phyloP scores from a whole-genome alignment of 2,113 vertebrate genomes.

The Ictalurus furcatus region DNA sequence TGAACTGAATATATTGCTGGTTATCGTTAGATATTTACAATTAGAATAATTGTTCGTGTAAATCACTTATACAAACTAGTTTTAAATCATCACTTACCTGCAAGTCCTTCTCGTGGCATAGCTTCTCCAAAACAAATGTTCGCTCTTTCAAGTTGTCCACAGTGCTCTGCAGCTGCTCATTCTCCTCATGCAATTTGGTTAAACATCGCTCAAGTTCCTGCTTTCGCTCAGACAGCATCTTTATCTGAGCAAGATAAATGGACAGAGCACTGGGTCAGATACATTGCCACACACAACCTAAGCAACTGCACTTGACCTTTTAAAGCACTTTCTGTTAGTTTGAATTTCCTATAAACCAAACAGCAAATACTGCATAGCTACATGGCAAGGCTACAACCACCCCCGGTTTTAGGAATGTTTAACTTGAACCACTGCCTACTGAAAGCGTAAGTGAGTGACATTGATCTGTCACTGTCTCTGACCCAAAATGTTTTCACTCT shows the following conservation, averaged over 20 bases:
- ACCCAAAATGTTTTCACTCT: neutral
- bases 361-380: neutral
- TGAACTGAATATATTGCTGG: neutral
- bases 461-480: slow-evolving; percentile 42
- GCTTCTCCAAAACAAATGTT: slow-evolving; percentile 85
- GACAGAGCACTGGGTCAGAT: slow-evolving; percentile 38
- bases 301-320: neutral
- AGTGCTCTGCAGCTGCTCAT: slow-evolving; percentile 86
- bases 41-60: neutral
- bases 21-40: neutral
- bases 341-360: neutral
- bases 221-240: slow-evolving; percentile 93
- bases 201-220: slow-evolving; percentile 88
- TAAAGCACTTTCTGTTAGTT: neutral
- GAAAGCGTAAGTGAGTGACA: slow-evolving; percentile 52
- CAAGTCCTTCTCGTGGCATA: slow-evolving; percentile 88
- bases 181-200: slow-evolving; percentile 86
- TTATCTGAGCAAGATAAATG: slow-evolving; percentile 78
- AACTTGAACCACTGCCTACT: slow-evolving; percentile 61
- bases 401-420: slow-evolving; percentile 65
- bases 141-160: slow-evolving; percentile 89
- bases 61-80: neutral
- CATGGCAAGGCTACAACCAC: neutral
- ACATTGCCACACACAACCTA: neutral
- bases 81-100: slow-evolving; percentile 76